phyloP scores from a whole-genome alignment of 1,140 invertebrate species.

The Chrysoperla carnea region DNA sequence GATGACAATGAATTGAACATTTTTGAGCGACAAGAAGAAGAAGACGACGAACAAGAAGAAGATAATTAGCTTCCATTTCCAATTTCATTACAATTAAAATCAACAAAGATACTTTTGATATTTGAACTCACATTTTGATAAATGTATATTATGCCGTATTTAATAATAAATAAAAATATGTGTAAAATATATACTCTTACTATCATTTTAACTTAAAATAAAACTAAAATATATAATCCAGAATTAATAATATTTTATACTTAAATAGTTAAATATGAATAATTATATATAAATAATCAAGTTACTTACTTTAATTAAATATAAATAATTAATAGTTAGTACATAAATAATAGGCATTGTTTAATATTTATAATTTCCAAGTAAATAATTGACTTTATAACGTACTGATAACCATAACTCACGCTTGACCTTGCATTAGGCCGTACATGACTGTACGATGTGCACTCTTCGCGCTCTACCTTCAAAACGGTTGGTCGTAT shows the following conservation, averaged over 20 bases:
- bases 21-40: conserved; percentile 13
- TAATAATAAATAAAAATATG: conserved; percentile 13
- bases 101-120: conserved; percentile 10
- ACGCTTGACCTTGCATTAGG: conserved; percentile 1
- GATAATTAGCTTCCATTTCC: conserved; percentile 14
- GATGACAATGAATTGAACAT: conserved; percentile 14
- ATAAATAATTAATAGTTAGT: conserved; percentile 5
- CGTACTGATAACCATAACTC: conserved; percentile 1
- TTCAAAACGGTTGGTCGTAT: conserved; percentile 7
- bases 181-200: conserved; percentile 12
- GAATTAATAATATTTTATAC: conserved; percentile 12
- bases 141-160: conserved; percentile 13
- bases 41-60: conserved; percentile 15
- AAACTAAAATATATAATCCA: conserved; percentile 10
- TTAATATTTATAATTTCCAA: too few relatives aligned
- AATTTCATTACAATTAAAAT: conserved; percentile 13
- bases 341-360: conserved; percentile 7
- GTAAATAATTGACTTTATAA: too few relatives aligned
- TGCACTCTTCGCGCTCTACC: conserved; percentile 4
- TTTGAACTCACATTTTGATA: conserved; percentile 14
- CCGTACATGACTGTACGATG: conserved; percentile 1
- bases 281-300: conserved; percentile 12
- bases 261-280: conserved; percentile 1
- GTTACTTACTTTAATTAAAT: background rate
- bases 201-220: conserved; percentile 8